Percentiles rank a stretch among this genome's conserved stretches.
These are phyloP conservation scores for Cantharis lateralis DNA, from an alignment of 2,888 invertebrate species.

Conservation along the genomic window DNA sequence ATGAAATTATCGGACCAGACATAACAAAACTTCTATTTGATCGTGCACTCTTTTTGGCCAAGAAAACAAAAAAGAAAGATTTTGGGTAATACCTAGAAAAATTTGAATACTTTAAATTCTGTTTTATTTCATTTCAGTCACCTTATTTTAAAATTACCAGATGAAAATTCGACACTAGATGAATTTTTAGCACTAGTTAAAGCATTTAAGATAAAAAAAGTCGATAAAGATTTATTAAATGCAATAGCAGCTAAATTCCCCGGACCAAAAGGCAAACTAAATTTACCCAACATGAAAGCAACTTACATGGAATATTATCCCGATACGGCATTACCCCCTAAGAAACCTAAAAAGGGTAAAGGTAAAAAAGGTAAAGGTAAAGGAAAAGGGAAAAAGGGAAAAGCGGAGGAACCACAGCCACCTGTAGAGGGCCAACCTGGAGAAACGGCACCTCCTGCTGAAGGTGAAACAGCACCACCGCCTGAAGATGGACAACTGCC, in stretches of 20 bases:
- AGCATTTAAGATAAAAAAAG: conserved; percentile 49
- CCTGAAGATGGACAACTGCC: neutral
- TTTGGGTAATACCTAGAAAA: conserved; percentile 48
- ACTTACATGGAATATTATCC: conserved; percentile 55
- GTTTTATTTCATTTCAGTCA: conserved; percentile 43
- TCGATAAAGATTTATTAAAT: conserved; percentile 48
- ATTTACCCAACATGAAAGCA: conserved; percentile 51
- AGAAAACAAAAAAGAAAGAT: conserved; percentile 56
- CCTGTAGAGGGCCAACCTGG: neutral
- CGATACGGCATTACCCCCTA: conserved; percentile 47
- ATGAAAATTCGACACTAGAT: conserved; percentile 43
- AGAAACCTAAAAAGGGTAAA: conserved; percentile 45
- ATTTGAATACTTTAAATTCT: neutral
- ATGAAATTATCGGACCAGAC: conserved; percentile 57
- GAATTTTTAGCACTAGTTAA: conserved; percentile 47
- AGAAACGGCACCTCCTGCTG: neutral
- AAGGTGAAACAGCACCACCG: neutral
- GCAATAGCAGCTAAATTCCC: conserved; percentile 51
- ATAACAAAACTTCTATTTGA: conserved; percentile 54
- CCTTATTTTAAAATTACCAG: conserved; percentile 52
- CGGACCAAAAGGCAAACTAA: conserved; percentile 48
- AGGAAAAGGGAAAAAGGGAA: neutral
- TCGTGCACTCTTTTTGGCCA: conserved; percentile 57
- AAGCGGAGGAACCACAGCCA: neutral
- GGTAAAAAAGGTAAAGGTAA: conserved; percentile 32